These are phyloP conservation scores for Pollenia griseotomentosa DNA, from an alignment of 2,888 invertebrate genomes.

Conservation along the genomic window DNA sequence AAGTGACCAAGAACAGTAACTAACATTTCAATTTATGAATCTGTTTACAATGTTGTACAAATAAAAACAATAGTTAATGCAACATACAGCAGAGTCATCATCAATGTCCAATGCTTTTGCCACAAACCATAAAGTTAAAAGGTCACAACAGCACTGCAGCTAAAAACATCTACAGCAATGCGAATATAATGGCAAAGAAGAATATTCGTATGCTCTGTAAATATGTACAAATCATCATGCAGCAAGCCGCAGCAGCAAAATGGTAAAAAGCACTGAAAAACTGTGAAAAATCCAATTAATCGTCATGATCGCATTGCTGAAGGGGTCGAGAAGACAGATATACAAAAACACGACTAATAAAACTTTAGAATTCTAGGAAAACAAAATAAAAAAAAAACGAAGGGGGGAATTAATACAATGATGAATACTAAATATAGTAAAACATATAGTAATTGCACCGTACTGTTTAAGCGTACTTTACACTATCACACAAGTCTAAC, in stretches of 20 bases:
- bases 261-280: slow-evolving; percentile 23
- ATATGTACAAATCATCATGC: slow-evolving; percentile 57
- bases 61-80: neutral
- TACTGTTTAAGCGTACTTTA: no score
- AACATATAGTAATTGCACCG: no score
- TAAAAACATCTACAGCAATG: slow-evolving; percentile 8
- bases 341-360: neutral
- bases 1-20: slow-evolving; percentile 24
- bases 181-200: neutral
- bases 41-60: slow-evolving; percentile 10
- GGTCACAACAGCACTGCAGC: slow-evolving; percentile 49
- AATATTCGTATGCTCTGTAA: neutral
- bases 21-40: slow-evolving; percentile 51
- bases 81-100: slow-evolving; percentile 4
- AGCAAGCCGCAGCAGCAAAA: slow-evolving; percentile 30
- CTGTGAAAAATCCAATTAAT: slow-evolving; percentile 44
- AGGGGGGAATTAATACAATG: neutral
- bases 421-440: no score
- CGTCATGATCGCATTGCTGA: slow-evolving; percentile 26
- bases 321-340: slow-evolving; percentile 8
- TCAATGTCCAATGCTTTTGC: slow-evolving; percentile 14
- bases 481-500: no score
- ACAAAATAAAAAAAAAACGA: neutral
- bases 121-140: slow-evolving; percentile 57
- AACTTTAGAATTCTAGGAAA: neutral